Base-by-base conservation (phyloP, 1,140 invertebrate species). In the Bombus impatiens region DNA sequence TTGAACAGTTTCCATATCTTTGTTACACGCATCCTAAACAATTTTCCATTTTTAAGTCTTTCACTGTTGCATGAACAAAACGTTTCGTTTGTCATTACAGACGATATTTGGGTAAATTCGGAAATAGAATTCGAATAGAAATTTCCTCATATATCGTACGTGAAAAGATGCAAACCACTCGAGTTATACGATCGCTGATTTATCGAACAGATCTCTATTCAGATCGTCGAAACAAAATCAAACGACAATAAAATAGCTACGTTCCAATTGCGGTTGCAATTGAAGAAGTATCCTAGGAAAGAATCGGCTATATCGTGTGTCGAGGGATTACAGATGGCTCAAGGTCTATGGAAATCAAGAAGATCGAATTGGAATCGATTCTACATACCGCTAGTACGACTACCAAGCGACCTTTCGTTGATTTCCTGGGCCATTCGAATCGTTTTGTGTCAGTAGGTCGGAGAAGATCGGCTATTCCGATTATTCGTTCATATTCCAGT, bases 391-490 rank as follows among this genome's bases (percentile, higher is more conserved):
- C 40, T 71, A n/a, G 47, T n/a, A n/a, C 28, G 32, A 9, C 28
- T 6, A 37, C 3, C 6, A 35, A 37, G 25, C 18, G 37, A 62
- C 22, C 22, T 67, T 37, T 53, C 13, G 0, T 8, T 35, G 3
- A n/a, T 59, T 57, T 53, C 44, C 15, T 71, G 47, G 47, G 13
- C 28, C 32, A n/a, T 57, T 44, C 37, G 25, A 57, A 47, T 42
- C 47, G 28, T 62, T 86, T 79, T 22, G 40, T 88, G 84, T 88
- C 74, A 86, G 74, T 86, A 78, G 84, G 78, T 78, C 78, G 74
- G 10, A 40, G 65, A 78, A 72, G 84, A 72, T 78, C n/a, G 18
- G 25, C 8, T 40, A 74, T 47, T 72, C 32, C 25, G 72, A 40
- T 76, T 70, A n/a, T 76, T 80, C 81, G 71, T 13, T 65, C 9